Base-by-base conservation (phyloP, 1,140 invertebrate genomes). In the Bombus confusus region DNA sequence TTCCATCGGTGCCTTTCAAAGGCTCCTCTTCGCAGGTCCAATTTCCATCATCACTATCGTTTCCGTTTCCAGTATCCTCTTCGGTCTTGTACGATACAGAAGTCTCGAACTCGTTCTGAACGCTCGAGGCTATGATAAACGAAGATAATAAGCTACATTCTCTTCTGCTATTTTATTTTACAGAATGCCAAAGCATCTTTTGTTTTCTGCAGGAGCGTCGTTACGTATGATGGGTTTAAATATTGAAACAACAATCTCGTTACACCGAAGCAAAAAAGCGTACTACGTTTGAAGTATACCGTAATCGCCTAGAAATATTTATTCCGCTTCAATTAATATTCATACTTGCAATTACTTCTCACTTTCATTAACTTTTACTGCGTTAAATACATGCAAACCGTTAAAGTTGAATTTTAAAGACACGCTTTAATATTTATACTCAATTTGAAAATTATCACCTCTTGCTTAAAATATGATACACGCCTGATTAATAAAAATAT, bases 11-110 rank as follows among this genome's bases (percentile, higher is more conserved):
- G 28, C 94, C 94, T 80, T 95, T 95, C 31, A 95, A 83, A 15
- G 94, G 92, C 43, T 95, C 95, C 39, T 95, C 95, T 37, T 95
- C 94, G 68, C 93, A 93, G 43, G 93, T 92, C 95, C 95, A 95
- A 84, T 94, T 93, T 37, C 91, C 94, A n/a, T 95, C 95, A 37
- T 95, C 95, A 57, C 91, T 93, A n/a, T 95, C 94, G 13, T 92
- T 94, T 47, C 92, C 93, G 18, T 94, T 93, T 83, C 91, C 94
- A 12, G 93, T 93, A 82, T 95, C 94, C 12, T 94, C 94, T 25
- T 95, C 94, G n/a, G 85, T 94, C 87, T 95, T 95, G 62, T 95
- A 95, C 28, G 93, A 91, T 18, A 95, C 94, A n/a, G 94, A 94
- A 6, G 94, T 91, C 83, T 95, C 95, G 47, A 95, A 95, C 80